Percentiles rank a stretch among this genome's conserved stretches.
Evolutionary conservation across 2,797 vertebrate genomes (phyloP).

Genomic region (Emys orbicularis): DNA sequence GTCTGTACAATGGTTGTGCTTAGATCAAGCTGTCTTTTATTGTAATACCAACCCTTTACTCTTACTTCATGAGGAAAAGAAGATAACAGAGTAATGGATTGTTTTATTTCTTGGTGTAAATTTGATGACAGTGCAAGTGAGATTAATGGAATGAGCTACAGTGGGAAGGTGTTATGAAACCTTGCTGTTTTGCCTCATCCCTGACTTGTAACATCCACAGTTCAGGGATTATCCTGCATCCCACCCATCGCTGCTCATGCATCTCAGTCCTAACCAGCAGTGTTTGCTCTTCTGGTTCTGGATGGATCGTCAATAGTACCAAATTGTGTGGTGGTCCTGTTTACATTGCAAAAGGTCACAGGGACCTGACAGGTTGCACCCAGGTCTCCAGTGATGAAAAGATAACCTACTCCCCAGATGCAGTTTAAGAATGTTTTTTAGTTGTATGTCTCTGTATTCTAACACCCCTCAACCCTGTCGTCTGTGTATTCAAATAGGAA

Average conservation of each 20-base stretch:
- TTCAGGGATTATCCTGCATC: constrained; percentile 1
- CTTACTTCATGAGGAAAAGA: background rate
- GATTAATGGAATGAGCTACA: background rate
- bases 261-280: constrained; percentile 4
- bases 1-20: background rate
- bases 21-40: background rate
- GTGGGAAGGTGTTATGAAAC: background rate
- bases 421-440: background rate
- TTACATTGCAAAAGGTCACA: constrained; percentile 25
- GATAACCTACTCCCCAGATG: background rate
- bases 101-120: background rate
- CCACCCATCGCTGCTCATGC: background rate
- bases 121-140: background rate
- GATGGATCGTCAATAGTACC: constrained; percentile 40
- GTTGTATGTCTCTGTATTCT: accelerated
- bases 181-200: background rate
- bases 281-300: constrained; percentile 57
- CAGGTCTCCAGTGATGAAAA: constrained; percentile 41
- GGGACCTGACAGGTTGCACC: constrained; percentile 31
- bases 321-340: constrained; percentile 48
- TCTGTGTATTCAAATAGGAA: constrained; percentile 82
- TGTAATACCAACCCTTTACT: background rate
- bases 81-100: background rate
- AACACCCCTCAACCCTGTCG: background rate
- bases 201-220: constrained; percentile 7